Evolutionary conservation across 2,888 invertebrate species (phyloP).

Genomic region (Pantelozetes paolii): DNA sequence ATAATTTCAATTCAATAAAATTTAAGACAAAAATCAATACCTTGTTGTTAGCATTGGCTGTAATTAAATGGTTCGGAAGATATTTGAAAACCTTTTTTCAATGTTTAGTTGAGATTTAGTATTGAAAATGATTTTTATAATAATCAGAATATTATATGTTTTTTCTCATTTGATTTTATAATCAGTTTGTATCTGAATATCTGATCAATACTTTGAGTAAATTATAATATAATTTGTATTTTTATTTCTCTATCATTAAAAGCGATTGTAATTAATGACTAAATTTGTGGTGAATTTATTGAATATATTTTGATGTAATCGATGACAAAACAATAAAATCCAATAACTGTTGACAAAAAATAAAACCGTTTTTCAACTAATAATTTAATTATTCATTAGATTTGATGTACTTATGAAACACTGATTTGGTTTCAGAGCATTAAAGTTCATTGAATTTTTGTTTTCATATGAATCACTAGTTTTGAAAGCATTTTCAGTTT

Average conservation of each 20-base stretch:
- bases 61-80: background rate
- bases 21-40: background rate
- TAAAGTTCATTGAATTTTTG: too few relatives aligned
- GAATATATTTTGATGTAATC: slow-evolving; percentile 14
- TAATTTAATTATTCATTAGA: too few relatives aligned
- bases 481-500: too few relatives aligned
- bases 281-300: background rate
- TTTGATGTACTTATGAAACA: too few relatives aligned
- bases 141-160: background rate
- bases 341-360: background rate
- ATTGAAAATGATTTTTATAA: background rate
- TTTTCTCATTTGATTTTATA: background rate
- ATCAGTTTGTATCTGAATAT: background rate
- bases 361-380: background rate
- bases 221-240: slow-evolving; percentile 1
- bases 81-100: background rate
- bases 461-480: too few relatives aligned
- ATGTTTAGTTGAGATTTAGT: background rate
- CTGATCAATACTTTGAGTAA: background rate
- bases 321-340: background rate
- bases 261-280: slow-evolving; percentile 2
- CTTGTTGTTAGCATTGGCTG: background rate
- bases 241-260: background rate
- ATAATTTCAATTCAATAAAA: too few relatives aligned
- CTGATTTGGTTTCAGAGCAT: too few relatives aligned